Evolutionary conservation across 2,888 invertebrate species (phyloP).

Genomic region (Blera fallax): DNA sequence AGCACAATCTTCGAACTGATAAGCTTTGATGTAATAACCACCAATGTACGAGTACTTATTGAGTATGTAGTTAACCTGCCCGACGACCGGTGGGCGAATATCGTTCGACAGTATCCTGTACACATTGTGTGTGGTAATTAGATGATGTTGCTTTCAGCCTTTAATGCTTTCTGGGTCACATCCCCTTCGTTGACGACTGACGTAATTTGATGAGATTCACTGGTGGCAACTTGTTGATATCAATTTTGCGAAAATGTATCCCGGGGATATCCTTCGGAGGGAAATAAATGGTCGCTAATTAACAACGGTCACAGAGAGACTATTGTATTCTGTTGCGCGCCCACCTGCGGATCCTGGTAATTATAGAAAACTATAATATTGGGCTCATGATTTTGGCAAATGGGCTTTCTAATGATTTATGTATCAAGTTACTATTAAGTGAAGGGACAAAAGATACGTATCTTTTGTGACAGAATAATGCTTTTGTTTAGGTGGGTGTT

Average conservation of each 20-base stretch:
- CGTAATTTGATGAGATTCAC: conserved; percentile 34
- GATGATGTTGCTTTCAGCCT: not conserved
- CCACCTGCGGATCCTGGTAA: conserved; percentile 17
- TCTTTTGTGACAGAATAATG: not conserved
- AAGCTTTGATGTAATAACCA: conserved; percentile 24
- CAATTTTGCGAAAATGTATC: conserved; percentile 12
- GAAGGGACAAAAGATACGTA: conserved; percentile 5
- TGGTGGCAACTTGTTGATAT: conserved; percentile 54
- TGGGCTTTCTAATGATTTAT: conserved; percentile 36
- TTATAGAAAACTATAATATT: conserved; percentile 8
- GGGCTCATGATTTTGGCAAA: conserved; percentile 6
- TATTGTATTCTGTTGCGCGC: conserved; percentile 21
- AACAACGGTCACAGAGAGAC: not conserved
- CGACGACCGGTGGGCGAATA: not conserved
- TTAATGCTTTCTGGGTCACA: conserved; percentile 1
- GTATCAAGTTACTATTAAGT: conserved; percentile 41
- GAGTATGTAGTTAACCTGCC: conserved; percentile 2
- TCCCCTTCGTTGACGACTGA: not conserved
- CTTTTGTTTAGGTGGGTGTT: not conserved
- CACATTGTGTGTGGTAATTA: conserved; percentile 10
- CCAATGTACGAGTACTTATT: not conserved
- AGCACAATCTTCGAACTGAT: conserved; percentile 27
- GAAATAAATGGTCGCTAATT: conserved; percentile 32
- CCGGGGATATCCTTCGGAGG: not conserved
- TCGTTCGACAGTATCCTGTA: too few relatives aligned